Evolutionary conservation across 2,888 invertebrate species (phyloP).

Genomic region (Pammene fasciana): DNA sequence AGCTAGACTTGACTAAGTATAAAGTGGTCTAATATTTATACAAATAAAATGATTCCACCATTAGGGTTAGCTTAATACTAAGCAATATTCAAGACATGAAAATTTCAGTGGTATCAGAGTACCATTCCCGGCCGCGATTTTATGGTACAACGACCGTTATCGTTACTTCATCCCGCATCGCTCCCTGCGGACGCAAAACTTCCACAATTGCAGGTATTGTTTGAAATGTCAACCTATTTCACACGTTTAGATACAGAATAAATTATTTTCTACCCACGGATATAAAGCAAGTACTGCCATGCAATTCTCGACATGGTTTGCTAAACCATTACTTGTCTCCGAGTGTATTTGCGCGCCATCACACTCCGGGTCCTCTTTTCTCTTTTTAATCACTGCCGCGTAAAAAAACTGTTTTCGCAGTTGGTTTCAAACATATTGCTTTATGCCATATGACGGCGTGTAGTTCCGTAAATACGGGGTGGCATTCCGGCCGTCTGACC

Average conservation of each 20-base stretch:
- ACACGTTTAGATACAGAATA: conserved; percentile 11
- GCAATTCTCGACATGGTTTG: conserved; percentile 33
- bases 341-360: conserved; percentile 52
- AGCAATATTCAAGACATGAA: background rate
- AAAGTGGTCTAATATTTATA: too few species aligned
- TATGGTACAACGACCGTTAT: background rate
- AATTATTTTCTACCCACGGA: background rate
- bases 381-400: conserved; percentile 50
- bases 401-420: conserved; percentile 55
- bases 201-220: background rate
- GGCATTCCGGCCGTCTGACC: conserved; percentile 25
- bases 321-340: conserved; percentile 46
- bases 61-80: background rate
- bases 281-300: conserved; percentile 11
- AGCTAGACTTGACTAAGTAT: too few species aligned
- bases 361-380: conserved; percentile 44
- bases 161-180: background rate
- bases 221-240: background rate
- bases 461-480: conserved; percentile 27
- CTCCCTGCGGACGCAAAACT: background rate
- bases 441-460: conserved; percentile 45
- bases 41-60: background rate
- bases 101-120: background rate
- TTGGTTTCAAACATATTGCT: conserved; percentile 58
- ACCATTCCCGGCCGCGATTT: conserved; percentile 4